Percentiles rank a stretch among this genome's conserved stretches.
phyloP scores from a whole-genome alignment of 2,888 invertebrate genomes.

The Tinea pellionella region DNA sequence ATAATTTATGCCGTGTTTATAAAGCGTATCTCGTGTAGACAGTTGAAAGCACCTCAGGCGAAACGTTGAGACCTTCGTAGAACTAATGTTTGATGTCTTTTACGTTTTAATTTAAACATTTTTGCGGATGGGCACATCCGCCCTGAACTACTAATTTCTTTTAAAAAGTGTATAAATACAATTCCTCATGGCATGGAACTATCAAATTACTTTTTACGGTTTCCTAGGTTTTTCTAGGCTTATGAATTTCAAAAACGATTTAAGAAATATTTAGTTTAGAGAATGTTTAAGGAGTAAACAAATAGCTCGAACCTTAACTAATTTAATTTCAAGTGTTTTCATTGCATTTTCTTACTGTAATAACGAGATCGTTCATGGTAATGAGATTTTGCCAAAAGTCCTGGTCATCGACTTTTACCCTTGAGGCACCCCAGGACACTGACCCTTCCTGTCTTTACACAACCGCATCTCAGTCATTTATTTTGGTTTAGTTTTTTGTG shows the following conservation, averaged over 20 bases:
- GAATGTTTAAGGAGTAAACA: no score
- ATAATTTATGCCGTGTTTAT: background rate
- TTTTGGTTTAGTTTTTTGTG: no score
- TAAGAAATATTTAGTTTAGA: no score
- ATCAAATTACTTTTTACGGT: no score
- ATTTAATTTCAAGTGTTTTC: no score
- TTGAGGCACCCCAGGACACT: background rate
- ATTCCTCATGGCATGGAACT: background rate
- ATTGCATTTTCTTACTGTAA: background rate
- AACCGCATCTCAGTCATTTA: no score
- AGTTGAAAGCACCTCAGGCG: background rate
- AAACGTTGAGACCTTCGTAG: background rate
- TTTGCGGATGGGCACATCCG: background rate
- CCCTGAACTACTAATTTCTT: background rate
- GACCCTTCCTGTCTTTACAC: background rate
- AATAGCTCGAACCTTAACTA: no score
- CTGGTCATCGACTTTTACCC: slow-evolving; percentile 5
- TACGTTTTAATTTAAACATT: background rate
- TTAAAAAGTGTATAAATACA: background rate
- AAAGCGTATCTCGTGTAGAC: background rate
- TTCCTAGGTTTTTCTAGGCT: no score
- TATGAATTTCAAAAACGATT: no score
- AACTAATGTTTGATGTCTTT: background rate
- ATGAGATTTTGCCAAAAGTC: background rate
- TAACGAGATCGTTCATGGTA: background rate